Base-by-base conservation (phyloP, 2,113 vertebrate species). In the Rhineura floridana region DNA sequence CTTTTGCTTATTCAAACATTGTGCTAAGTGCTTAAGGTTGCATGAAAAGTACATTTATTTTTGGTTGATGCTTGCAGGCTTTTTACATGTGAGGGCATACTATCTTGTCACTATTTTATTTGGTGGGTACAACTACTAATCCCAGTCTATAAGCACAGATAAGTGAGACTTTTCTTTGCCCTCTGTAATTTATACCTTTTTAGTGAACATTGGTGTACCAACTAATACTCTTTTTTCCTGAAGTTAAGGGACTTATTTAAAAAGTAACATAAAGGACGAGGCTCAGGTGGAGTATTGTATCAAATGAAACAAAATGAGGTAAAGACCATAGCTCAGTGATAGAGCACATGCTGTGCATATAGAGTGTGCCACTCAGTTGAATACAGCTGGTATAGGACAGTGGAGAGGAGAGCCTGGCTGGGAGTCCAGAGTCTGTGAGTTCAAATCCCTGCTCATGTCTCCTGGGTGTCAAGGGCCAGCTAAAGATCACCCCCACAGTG, bases 1-100 rank as follows among this genome's bases (percentile, higher is more conserved):
- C 5, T 15, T 83, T 76, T 84, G 39, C 11, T n/a, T 82, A 10
- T 46, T 90, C 81, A 39, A 65, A 28, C 90, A 90, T 82, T 76
- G 12, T 79, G 19, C 50, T 0, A 81, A 73, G 84, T 84, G 67
- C 82, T 84, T 23, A 11, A 39, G 28, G 15, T 85, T 92, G 6
- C 1, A 0, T 70, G 88, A 83, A 72, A 88, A 90, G 46, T 85
- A 89, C 92, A 70, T 30, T 36, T 75, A 23, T 75, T 25, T 75
- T 23, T 23, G 73, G 39, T 75, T 8, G 39, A 46, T 75, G 72
- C 39, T 19, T n/a, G 67, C 36, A 42, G 36, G 19, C 72, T 23
- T 9, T 76, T 44, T 1, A 30, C 10, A 76, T 76, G 7, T 21
- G 21, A 75, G 72, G 9, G 39, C 17, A 75, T 23, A 21, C 7